Percentiles rank a stretch among this genome's conserved stretches.
Conservation (phyloP, 2,888 invertebrate genomes). For the Ormyrus nitidulus region DNA sequence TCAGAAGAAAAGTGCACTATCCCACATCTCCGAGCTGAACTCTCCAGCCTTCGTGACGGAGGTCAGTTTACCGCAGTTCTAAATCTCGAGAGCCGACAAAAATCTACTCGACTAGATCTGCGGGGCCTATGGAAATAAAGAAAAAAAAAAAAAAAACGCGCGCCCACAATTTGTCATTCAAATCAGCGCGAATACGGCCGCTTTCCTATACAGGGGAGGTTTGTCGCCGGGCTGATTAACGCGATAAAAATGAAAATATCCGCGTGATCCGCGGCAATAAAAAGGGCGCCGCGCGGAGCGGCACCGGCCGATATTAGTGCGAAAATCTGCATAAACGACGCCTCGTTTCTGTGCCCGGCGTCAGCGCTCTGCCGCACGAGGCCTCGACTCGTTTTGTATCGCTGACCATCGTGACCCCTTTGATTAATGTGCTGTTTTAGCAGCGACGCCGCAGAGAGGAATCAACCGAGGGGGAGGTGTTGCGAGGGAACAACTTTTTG, state of each 20-base stretch:
- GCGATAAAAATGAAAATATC: constrained; percentile 46
- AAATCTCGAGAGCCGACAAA: too few species aligned
- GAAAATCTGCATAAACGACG: constrained; percentile 54
- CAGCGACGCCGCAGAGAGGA: background rate
- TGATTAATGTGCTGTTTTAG: constrained; percentile 48
- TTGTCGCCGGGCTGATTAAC: constrained; percentile 20
- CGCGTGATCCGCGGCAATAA: constrained; percentile 45
- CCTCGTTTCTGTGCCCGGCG: constrained; percentile 22
- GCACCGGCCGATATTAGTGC: constrained; percentile 41
- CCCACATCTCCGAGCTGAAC: too few species aligned
- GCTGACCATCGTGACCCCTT: constrained; percentile 19
- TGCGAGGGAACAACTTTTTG: too few species aligned
- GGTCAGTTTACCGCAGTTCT: too few species aligned
- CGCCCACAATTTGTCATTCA: constrained; percentile 30
- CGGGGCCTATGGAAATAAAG: background rate
- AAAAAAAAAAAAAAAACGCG: background rate
- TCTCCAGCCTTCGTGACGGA: too few species aligned
- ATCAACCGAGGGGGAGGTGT: background rate
- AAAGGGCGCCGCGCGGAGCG: background rate
- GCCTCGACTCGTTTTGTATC: background rate
- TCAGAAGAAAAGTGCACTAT: too few species aligned
- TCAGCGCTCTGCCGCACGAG: background rate
- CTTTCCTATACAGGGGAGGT: background rate
- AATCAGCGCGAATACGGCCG: constrained; percentile 15
- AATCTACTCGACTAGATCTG: too few species aligned